Conservation (phyloP, 2,113 vertebrate species). For the Ciconia maguari region DNA sequence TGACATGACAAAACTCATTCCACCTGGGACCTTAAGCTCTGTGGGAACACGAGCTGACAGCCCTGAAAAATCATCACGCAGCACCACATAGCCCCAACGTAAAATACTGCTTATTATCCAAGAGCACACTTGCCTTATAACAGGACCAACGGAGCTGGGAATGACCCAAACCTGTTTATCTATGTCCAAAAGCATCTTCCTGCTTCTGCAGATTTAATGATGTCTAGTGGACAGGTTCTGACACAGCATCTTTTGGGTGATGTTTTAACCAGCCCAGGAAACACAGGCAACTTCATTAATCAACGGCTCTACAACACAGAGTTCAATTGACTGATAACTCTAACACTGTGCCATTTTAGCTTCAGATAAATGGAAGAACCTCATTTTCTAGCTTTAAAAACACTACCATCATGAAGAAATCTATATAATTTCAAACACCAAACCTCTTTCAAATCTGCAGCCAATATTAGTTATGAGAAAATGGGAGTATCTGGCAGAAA, state of each 20-base stretch:
- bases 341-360: neutral
- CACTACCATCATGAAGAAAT: neutral
- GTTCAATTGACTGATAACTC: neutral
- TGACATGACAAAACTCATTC: neutral
- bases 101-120: neutral
- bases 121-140: neutral
- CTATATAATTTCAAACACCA: neutral
- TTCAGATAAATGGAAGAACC: neutral
- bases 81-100: neutral
- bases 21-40: neutral
- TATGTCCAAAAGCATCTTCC: neutral
- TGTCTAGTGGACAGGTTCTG: constrained; percentile 1
- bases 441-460: neutral
- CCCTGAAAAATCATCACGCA: neutral
- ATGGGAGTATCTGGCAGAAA: neutral
- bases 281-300: neutral
- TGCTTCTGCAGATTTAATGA: neutral
- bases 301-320: neutral
- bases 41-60: neutral
- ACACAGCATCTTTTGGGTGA: constrained; percentile 1
- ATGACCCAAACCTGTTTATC: neutral
- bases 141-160: neutral
- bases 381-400: neutral
- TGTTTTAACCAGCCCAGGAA: neutral
- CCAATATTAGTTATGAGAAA: neutral